phyloP scores from a whole-genome alignment of 2,113 vertebrate genomes.

The Otus sunia region DNA sequence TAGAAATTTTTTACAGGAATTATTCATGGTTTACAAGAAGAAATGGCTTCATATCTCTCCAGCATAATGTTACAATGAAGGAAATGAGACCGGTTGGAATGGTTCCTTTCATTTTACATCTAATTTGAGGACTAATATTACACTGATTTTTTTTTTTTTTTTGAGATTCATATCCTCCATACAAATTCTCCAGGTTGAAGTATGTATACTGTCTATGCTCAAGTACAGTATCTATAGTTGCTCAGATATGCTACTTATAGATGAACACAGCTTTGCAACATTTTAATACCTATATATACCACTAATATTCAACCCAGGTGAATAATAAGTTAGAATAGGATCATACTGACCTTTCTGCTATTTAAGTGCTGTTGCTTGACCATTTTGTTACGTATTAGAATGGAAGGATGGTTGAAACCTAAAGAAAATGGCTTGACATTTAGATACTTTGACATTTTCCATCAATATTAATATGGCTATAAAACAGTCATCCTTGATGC shows the following conservation, averaged over 20 bases:
- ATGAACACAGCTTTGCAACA: not conserved
- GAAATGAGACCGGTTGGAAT: not conserved
- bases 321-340: not conserved
- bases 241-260: not conserved
- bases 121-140: not conserved
- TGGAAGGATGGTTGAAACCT: not conserved
- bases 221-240: not conserved
- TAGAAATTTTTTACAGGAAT: not conserved
- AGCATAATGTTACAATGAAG: not conserved
- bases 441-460: slow-evolving; percentile 62
- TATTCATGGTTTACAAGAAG: not conserved
- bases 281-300: not conserved
- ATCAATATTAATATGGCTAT: slow-evolving; percentile 55
- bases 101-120: not conserved
- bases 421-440: slow-evolving; percentile 68
- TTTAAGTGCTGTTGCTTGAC: not conserved
- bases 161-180: not conserved
- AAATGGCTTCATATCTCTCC: not conserved
- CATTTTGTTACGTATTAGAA: not conserved
- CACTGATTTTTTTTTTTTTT: not conserved
- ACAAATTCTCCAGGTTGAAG: not conserved
- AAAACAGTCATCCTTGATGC: slow-evolving; percentile 40
- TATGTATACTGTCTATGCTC: not conserved
- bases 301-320: not conserved
- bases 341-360: not conserved